Evolutionary conservation across 2,888 invertebrate species (phyloP), one percentile per base, ranked within the genome.

Genomic region (Cylindroiulus punctatus): DNA sequence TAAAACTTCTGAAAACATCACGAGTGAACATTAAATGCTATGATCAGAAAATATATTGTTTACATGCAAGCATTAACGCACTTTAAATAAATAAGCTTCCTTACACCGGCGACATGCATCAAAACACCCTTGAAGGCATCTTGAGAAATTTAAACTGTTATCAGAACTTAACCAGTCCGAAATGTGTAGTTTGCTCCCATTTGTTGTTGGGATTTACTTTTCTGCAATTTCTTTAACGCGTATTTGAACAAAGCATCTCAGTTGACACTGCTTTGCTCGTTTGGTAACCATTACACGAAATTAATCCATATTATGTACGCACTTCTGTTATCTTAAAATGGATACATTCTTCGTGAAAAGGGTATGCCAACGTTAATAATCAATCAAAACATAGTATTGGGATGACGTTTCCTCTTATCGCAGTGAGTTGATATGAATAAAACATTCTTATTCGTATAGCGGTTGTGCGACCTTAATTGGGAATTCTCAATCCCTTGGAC

Each of bases 221-320:
- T 22, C 22, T 65, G 1, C 19, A 2, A 65, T 8, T n/a, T 22
- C 57, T n/a, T 7, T 52, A 22, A 22, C 12, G 76, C 14, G 26
- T 30, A 30, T 76, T 76, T 76, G 76, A 76, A 76, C 30, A 76
- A 3, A 76, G 10, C 26, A 26, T 30, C 44, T 30, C 14, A 30
- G 14, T 76, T 76, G 76, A 76, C 76, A 76, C 26, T 14, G 76
- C 76, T 76, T 76, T 26, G 14, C 76, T 76, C 30, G 76, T 76
- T 76, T 76, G 30, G 30, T 30, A 26, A 30, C 26, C 76, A 76
- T 76, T 76, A 76, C 76, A 76, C 22, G 30, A 76, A 76, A 76
- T 76, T 76, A 76, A 76, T 76, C 76, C 76, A 76, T 76, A 76
- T 76, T 76, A 76, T 76, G 30, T 76, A 76, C 76, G 76, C 76